These are phyloP conservation scores for Watsonalla binaria DNA, from an alignment of 2,888 invertebrate species.

Conservation along the genomic window DNA sequence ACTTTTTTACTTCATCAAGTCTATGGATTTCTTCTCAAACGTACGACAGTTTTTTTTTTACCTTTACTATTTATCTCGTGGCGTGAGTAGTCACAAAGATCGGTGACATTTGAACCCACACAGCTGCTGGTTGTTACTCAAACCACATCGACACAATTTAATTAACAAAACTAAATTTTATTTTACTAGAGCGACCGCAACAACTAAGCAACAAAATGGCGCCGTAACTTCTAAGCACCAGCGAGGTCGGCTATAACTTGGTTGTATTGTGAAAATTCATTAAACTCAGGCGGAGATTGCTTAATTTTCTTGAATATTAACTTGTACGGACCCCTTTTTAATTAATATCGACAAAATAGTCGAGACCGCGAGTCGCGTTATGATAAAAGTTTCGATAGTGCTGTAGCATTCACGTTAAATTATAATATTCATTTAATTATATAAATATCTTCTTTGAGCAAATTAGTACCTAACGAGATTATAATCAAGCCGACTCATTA, in stretches of 20 bases:
- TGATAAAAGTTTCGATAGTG: slow-evolving; percentile 57
- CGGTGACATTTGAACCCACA: too few species aligned
- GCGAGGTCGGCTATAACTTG: slow-evolving; percentile 27
- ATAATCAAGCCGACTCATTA: too few species aligned
- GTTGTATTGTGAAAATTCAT: slow-evolving; percentile 68
- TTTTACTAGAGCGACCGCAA: slow-evolving; percentile 35
- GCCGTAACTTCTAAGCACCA: slow-evolving; percentile 17
- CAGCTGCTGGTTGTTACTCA: too few species aligned
- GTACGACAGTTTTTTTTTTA: too few species aligned
- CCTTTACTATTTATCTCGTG: too few species aligned
- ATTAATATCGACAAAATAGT: slow-evolving; percentile 79
- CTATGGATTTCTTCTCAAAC: too few species aligned
- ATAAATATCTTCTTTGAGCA: too few species aligned
- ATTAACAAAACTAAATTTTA: slow-evolving; percentile 6
- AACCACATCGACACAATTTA: background rate
- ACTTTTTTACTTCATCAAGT: too few species aligned
- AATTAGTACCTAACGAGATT: too few species aligned
- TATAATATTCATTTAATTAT: too few species aligned
- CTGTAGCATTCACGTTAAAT: slow-evolving; percentile 19
- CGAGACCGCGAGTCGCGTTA: slow-evolving; percentile 53
- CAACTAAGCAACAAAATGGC: slow-evolving; percentile 30
- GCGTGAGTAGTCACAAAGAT: too few species aligned
- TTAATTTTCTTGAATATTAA: slow-evolving; percentile 79
- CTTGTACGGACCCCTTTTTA: slow-evolving; percentile 76
- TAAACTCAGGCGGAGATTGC: slow-evolving; percentile 69